Evolutionary conservation across 2,888 invertebrate genomes (phyloP).

Genomic region (Timema podura): DNA sequence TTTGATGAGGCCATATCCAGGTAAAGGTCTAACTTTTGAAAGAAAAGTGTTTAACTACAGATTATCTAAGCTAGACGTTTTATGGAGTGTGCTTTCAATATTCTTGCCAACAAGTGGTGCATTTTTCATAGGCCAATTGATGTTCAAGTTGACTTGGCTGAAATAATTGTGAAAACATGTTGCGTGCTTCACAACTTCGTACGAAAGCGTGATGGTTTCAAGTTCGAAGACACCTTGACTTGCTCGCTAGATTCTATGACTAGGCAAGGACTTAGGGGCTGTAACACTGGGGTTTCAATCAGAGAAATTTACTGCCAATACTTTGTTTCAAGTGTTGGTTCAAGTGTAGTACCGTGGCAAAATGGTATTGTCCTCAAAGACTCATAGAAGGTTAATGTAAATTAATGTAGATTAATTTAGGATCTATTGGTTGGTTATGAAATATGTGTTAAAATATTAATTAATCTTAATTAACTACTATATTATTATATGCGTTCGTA

Average conservation of each 20-base stretch:
- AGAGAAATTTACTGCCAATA: too few species aligned
- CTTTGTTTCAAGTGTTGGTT: too few species aligned
- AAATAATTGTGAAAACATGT: background rate
- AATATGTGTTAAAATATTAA: too few species aligned
- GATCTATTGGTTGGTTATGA: too few species aligned
- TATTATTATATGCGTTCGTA: too few species aligned
- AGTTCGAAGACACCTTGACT: background rate
- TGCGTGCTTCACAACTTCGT: slow-evolving; percentile 7
- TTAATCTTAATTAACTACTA: too few species aligned
- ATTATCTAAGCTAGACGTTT: background rate
- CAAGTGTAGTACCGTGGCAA: too few species aligned
- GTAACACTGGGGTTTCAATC: too few species aligned
- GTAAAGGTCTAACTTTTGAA: background rate
- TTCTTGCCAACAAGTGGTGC: background rate
- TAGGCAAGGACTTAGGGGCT: background rate
- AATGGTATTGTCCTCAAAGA: too few species aligned
- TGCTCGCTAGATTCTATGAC: background rate
- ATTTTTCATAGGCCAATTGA: background rate
- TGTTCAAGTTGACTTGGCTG: background rate
- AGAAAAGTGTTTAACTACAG: background rate
- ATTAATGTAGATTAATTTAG: too few species aligned
- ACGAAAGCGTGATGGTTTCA: background rate
- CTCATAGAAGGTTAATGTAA: too few species aligned
- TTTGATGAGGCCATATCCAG: background rate
- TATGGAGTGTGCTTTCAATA: background rate